Evolutionary conservation across 2,797 vertebrate species (phyloP), one percentile per base, ranked within the genome.

Genomic region (Myoxocephalus aenaeus): DNA sequence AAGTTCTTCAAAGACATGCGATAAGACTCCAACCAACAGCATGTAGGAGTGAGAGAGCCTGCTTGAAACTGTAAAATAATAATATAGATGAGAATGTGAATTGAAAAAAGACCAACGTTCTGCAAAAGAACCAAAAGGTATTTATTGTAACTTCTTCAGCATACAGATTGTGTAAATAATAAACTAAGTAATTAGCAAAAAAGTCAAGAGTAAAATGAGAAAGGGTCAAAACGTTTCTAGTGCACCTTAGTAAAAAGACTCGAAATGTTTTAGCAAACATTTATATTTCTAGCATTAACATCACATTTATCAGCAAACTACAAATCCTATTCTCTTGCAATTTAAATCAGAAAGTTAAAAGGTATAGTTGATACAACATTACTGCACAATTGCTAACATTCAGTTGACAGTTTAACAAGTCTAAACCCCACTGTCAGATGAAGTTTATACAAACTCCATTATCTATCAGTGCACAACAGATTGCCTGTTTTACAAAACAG

Each of bases 311-410:
- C 89, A 96, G 90, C 92, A 90, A 95, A 94, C 94, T 95, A 96
- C 93, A 32, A 90, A 87, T 89, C 74, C 95, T 92, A 91, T 83
- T 88, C 65, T 79, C 64, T 86, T 57, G 65, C 70, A 79, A 91
- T 94, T 87, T 87, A 96, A 96, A 93, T 93, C 83, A 93, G 91
- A 95, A 95, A 93, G 74, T 85, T 96, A 93, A 94, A 96, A 87
- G 95, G 95, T 96, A 95, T 95, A 97, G 97, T 97, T 98, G 97
- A 97, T 98, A 97, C 97, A 97, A 97, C 97, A 92, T 97, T 97
- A 97, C 97, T 94, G 95, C 96, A 96, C 95, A 95, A 95, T 96
- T 94, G 94, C 97, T 96, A 97, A 95, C 94, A 92, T 95, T 96
- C 94, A 93, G 93, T 92, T 93, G 95, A 95, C 93, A 94, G 88